phyloP scores from a whole-genome alignment of 2,888 invertebrate genomes.

The Eupithecia subumbrata region DNA sequence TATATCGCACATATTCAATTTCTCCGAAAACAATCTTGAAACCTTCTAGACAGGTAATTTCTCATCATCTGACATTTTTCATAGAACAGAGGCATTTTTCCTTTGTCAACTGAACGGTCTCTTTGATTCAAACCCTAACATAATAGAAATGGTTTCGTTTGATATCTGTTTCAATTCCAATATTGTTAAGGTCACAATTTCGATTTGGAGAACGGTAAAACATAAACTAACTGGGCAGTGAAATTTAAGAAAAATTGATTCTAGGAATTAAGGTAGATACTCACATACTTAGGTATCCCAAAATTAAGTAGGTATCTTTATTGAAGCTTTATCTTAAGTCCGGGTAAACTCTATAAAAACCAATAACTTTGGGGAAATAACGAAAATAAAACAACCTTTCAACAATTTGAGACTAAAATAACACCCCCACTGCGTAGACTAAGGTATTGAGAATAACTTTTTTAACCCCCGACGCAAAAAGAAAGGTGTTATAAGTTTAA shows the following conservation, averaged over 20 bases:
- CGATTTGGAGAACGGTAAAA: not conserved
- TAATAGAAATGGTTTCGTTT: slow-evolving; percentile 20
- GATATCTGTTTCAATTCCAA: slow-evolving; percentile 13
- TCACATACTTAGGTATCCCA: not conserved
- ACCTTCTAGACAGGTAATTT: slow-evolving; percentile 18
- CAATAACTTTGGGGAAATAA: not conserved
- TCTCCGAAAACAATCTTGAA: slow-evolving; percentile 26
- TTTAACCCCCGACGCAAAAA: too few species aligned
- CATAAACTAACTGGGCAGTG: not conserved
- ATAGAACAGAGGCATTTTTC: slow-evolving; percentile 6
- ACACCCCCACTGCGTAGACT: too few species aligned
- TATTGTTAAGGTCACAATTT: not conserved
- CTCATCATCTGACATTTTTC: slow-evolving; percentile 15
- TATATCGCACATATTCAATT: slow-evolving; percentile 10
- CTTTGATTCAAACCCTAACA: slow-evolving; percentile 26
- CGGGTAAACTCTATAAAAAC: not conserved
- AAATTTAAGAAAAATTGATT: not conserved
- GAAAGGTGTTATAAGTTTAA: too few species aligned
- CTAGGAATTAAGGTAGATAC: not conserved
- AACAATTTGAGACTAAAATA: not conserved
- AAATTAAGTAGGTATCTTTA: not conserved
- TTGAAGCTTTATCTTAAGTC: not conserved
- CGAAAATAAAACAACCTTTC: not conserved
- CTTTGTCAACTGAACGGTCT: slow-evolving; percentile 13
- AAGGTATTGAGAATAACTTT: not conserved